Conservation (phyloP, 2,797 vertebrate species). For the Helostoma temminkii region DNA sequence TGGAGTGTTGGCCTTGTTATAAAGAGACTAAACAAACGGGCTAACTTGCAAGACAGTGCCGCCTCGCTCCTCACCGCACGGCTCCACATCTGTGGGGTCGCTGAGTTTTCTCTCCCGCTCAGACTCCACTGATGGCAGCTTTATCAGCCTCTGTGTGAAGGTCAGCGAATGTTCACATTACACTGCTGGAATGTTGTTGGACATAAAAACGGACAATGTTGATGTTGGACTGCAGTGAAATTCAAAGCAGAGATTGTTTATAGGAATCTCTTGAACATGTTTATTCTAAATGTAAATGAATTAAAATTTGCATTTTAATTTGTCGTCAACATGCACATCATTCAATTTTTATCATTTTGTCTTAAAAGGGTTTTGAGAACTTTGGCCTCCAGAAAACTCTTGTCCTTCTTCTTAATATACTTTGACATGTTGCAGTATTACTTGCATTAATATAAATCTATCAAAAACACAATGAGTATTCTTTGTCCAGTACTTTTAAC, state of each 20-base stretch:
- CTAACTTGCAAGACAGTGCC: background rate
- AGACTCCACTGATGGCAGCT: constrained; percentile 40
- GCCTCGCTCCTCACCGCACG: background rate
- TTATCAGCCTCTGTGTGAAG: constrained; percentile 64
- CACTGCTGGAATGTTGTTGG: constrained; percentile 48
- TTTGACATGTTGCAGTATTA: too few relatives aligned
- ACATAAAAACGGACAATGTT: background rate
- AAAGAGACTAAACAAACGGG: constrained; percentile 59
- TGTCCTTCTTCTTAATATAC: too few relatives aligned
- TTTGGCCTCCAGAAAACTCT: too few relatives aligned
- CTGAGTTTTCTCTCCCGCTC: constrained; percentile 31
- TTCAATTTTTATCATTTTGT: too few relatives aligned
- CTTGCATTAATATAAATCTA: too few relatives aligned
- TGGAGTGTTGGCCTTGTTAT: constrained; percentile 60
- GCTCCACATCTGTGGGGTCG: constrained; percentile 7
- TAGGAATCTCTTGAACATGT: background rate
- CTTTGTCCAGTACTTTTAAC: too few relatives aligned
- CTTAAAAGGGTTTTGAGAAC: too few relatives aligned
- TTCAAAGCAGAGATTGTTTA: background rate
- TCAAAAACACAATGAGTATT: too few relatives aligned
- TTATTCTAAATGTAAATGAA: too few relatives aligned
- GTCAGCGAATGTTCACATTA: constrained; percentile 42
- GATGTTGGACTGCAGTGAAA: background rate
- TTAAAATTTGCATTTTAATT: too few relatives aligned
- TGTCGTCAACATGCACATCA: too few relatives aligned